Conservation (phyloP, 1,140 invertebrate species). For the Camponotus vicinus region DNA sequence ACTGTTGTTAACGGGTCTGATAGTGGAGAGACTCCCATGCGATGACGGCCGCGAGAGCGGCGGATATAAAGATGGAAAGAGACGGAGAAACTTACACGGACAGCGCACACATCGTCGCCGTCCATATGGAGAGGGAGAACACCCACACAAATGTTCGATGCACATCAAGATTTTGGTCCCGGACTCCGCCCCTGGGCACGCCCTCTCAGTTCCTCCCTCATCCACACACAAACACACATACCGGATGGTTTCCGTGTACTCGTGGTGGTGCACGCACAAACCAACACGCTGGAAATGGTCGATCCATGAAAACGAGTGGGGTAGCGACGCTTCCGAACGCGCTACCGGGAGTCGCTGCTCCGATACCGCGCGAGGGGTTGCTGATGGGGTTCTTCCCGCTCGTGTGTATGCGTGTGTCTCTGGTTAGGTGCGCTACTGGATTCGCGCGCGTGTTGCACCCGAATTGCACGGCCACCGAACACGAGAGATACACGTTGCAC, state of each 20-base stretch:
- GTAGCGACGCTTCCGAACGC: conserved; percentile 22
- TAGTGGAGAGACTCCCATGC: conserved; percentile 78
- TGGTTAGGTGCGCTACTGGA: background rate
- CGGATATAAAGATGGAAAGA: conserved; percentile 60
- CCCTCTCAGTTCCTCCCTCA: conserved; percentile 64
- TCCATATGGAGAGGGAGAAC: conserved; percentile 41
- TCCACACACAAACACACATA: conserved; percentile 67
- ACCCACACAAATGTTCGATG: conserved; percentile 67
- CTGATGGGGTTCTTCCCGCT: conserved; percentile 60
- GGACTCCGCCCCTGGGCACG: conserved; percentile 77
- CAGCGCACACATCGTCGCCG: conserved; percentile 4
- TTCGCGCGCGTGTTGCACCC: background rate
- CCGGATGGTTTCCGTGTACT: conserved; percentile 27
- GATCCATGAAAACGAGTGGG: conserved; percentile 26
- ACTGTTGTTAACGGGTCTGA: conserved; percentile 84
- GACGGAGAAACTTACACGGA: conserved; percentile 50
- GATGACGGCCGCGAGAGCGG: conserved; percentile 78
- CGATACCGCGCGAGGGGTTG: conserved; percentile 42
- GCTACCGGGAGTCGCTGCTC: conserved; percentile 55
- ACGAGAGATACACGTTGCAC: conserved; percentile 64
- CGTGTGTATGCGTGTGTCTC: background rate
- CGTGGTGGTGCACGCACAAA: conserved; percentile 26
- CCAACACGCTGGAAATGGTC: conserved; percentile 55
- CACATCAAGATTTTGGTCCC: conserved; percentile 78
- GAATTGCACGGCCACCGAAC: conserved; percentile 61